Conservation (phyloP, 2,797 vertebrate genomes). For the Mallotus villosus region DNA sequence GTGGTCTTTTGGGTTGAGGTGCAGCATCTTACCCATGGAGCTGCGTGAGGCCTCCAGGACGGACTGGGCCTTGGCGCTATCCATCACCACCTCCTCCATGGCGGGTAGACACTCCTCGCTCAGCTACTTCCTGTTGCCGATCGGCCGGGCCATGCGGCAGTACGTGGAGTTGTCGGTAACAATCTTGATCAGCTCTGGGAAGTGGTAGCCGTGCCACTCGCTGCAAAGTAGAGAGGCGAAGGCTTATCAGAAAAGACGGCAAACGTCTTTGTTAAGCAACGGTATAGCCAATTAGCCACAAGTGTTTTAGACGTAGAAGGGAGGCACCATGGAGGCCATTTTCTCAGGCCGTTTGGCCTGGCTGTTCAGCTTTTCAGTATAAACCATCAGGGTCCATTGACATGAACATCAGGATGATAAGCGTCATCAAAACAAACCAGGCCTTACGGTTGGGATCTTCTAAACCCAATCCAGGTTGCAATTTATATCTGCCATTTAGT, state of each 20-base stretch:
- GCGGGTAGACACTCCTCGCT: conserved; percentile 82
- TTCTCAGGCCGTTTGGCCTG: background rate
- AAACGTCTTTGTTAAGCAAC: background rate
- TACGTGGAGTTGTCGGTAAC: conserved; percentile 86
- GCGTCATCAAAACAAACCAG: conserved; percentile 69
- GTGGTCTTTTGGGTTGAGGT: too few species aligned
- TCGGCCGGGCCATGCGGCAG: conserved; percentile 88
- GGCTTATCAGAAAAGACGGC: too few species aligned
- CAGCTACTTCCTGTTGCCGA: conserved; percentile 90
- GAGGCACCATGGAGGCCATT: background rate
- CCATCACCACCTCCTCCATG: conserved; percentile 94
- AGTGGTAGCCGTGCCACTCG: conserved; percentile 98
- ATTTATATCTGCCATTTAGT: too few species aligned
- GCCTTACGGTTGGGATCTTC: too few species aligned
- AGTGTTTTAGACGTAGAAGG: background rate
- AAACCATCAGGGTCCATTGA: conserved; percentile 61
- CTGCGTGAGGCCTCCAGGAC: conserved; percentile 90
- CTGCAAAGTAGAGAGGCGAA: conserved; percentile 56
- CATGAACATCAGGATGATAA: conserved; percentile 56
- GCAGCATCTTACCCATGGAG: conserved; percentile 86
- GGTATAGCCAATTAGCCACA: background rate
- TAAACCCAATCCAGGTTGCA: background rate
- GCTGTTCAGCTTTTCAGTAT: conserved; percentile 86
- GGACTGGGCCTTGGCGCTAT: conserved; percentile 88
- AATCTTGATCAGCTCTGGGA: conserved; percentile 92